phyloP scores from a whole-genome alignment of 2,113 vertebrate genomes.

The Acrocephalus arundinaceus region DNA sequence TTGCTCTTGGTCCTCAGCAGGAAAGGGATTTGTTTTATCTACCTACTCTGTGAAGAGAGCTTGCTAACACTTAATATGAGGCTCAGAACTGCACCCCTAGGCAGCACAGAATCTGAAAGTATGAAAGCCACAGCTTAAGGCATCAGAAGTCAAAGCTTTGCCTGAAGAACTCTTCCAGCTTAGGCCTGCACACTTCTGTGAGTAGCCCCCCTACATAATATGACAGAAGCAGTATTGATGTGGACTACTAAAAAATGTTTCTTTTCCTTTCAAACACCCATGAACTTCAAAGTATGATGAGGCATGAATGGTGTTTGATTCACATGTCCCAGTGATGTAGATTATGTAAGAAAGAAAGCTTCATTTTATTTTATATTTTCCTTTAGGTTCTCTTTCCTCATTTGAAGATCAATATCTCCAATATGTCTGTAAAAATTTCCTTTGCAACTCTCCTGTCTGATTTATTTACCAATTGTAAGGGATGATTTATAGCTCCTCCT shows the following conservation, averaged over 20 bases:
- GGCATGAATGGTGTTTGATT: background rate
- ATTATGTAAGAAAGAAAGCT: background rate
- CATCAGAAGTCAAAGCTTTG: background rate
- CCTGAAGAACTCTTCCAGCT: background rate
- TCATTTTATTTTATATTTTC: background rate
- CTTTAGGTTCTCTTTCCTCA: background rate
- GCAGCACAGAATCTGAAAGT: no score
- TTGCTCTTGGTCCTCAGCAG: no score
- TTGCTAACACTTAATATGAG: no score
- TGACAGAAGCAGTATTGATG: background rate
- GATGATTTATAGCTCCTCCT: background rate
- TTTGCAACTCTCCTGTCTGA: background rate
- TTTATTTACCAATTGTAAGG: background rate
- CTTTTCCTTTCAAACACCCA: background rate
- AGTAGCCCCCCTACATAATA: background rate
- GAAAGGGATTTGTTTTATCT: no score
- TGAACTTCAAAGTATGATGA: background rate
- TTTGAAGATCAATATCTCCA: background rate
- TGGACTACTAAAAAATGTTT: background rate
- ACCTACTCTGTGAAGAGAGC: no score
- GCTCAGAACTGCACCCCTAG: no score
- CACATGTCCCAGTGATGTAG: background rate
- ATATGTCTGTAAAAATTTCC: background rate
- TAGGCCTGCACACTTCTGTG: background rate
- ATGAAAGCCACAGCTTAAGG: no score